Evolutionary conservation across 2,888 invertebrate genomes (phyloP).

Genomic region (Pedicia rivosa): DNA sequence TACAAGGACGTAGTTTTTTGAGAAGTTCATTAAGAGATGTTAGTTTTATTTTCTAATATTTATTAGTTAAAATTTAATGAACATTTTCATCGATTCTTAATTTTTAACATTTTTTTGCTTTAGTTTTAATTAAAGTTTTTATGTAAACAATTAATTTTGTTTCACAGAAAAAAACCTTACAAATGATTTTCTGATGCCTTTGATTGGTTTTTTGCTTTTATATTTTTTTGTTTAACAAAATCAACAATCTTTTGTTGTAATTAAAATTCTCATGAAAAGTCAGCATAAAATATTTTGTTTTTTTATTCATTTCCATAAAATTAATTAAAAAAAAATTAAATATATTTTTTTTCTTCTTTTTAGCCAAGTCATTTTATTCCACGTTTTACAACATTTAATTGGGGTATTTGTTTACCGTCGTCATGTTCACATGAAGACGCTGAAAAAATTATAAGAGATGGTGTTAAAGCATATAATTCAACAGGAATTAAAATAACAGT

Average conservation of each 20-base stretch:
- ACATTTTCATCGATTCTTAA: too few species aligned
- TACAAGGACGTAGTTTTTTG: slow-evolving; percentile 46
- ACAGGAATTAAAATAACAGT: slow-evolving; percentile 40
- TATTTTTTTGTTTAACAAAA: too few species aligned
- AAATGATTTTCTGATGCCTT: too few species aligned
- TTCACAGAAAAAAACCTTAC: too few species aligned
- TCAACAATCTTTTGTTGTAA: too few species aligned
- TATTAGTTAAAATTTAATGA: too few species aligned
- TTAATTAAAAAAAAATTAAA: not conserved
- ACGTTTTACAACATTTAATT: slow-evolving; percentile 50
- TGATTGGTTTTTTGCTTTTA: too few species aligned
- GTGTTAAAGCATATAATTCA: slow-evolving; percentile 37
- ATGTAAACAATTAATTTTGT: slow-evolving; percentile 1
- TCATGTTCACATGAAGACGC: slow-evolving; percentile 44
- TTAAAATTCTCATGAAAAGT: too few species aligned
- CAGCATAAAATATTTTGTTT: not conserved
- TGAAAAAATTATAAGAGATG: slow-evolving; percentile 17
- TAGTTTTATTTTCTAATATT: slow-evolving; percentile 17
- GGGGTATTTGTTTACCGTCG: slow-evolving; percentile 53
- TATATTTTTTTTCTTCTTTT: slow-evolving; percentile 13
- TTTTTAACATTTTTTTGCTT: not conserved
- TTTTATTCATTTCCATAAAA: not conserved
- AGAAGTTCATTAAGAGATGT: slow-evolving; percentile 47
- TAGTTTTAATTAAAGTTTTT: not conserved
- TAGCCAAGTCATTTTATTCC: slow-evolving; percentile 60